phyloP scores from a whole-genome alignment of 2,113 vertebrate genomes.

The Myxocyprinus asiaticus region DNA sequence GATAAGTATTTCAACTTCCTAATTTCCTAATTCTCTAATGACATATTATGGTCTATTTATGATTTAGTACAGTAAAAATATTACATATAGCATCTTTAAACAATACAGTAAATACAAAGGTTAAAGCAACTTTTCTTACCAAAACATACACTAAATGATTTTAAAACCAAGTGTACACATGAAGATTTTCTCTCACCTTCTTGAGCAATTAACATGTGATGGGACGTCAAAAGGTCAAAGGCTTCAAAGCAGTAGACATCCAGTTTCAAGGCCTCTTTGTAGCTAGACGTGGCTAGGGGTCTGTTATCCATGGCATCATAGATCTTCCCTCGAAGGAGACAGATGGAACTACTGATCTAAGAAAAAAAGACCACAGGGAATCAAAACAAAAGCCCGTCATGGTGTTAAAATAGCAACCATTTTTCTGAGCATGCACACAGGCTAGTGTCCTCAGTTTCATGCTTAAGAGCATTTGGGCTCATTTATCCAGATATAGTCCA shows the following conservation, averaged over 20 bases:
- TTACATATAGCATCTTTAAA: no score
- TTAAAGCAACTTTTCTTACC: no score
- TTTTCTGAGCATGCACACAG: not conserved
- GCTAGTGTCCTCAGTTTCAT: not conserved
- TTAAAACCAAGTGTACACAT: no score
- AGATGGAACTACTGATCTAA: slow-evolving; percentile 96
- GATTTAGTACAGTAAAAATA: no score
- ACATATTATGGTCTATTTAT: no score
- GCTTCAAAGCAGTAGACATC: slow-evolving; percentile 99
- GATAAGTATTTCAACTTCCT: no score
- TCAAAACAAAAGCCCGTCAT: slow-evolving; percentile 53
- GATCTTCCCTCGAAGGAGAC: slow-evolving; percentile 95
- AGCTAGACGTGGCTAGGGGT: slow-evolving; percentile 92
- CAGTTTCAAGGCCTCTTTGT: slow-evolving; percentile 97
- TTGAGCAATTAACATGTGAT: slow-evolving; percentile 98
- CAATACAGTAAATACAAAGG: no score
- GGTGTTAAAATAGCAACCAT: slow-evolving; percentile 32
- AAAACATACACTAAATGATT: no score
- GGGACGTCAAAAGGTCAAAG: slow-evolving; percentile 96
- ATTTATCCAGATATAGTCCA: not conserved
- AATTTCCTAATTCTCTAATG: no score
- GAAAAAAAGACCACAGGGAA: slow-evolving; percentile 54
- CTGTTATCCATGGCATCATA: slow-evolving; percentile 97
- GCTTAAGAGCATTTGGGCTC: not conserved
- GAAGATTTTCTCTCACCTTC: slow-evolving; percentile 79